Base-by-base conservation (phyloP, 2,113 vertebrate genomes). In the Lichenostomus cassidix region DNA sequence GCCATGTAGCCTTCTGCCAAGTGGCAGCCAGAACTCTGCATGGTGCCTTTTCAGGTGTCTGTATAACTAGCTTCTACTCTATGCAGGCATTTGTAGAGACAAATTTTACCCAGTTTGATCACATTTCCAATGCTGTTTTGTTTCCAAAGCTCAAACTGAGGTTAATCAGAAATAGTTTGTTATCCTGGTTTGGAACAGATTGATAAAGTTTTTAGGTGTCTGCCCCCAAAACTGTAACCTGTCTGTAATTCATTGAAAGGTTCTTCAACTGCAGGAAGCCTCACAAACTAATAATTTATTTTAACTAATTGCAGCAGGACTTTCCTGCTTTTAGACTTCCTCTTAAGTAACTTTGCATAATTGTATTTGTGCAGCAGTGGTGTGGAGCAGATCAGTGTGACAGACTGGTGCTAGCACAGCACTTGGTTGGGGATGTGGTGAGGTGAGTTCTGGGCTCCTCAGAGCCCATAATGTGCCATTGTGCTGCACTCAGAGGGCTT, bases 261-360 rank as follows among this genome's bases (percentile, higher is more conserved):
- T 92, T 25, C 53, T 82, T 64, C 62, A 87, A 27, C 68, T 53
- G 23, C 69, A 84, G 87, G 60, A 73, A 82, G 65, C 46, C 49
- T 88, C 62, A 77, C 71, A 73, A 90, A 74, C 71, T 71, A 58
- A 56, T 68, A 89, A 87, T 91, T 89, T 6, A 39, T 75, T 84
- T 79, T 53, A 73, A 76, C 41, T 82, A 89, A 85, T 82, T 82
- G 78, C 67, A 87, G 70, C 70, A 65, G 63, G 74, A 75, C 70
- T 91, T 89, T 76, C 58, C 46, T 94, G 89, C 84, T 87, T 88
- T 78, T 35, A 87, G 58, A 69, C 74, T 96, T 95, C 91, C 77
- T 75, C 37, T 60, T 64, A 11, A 58, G 70, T 65, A 76, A 75
- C 63, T 96, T 89, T 78, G 78, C 92, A 67, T 81, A n/a, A 29